Conservation (phyloP, 2,797 vertebrate genomes). For the Leucoraja ocellata region DNA sequence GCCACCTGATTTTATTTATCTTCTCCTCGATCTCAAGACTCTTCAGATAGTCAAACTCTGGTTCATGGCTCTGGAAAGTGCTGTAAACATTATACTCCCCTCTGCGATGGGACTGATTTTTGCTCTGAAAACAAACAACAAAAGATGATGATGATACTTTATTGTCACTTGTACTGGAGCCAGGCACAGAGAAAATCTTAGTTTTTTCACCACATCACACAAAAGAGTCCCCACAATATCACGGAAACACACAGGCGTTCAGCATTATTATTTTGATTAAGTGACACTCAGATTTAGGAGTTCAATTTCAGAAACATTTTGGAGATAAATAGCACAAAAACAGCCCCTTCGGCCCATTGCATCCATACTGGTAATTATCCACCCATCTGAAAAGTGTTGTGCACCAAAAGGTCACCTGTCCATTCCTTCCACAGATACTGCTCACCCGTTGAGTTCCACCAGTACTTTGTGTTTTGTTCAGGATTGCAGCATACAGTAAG, state of each 20-base stretch:
- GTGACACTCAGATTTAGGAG: not conserved
- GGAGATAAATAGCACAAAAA: too few species aligned
- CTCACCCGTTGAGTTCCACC: too few species aligned
- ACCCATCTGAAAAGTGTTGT: too few species aligned
- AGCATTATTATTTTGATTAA: not conserved
- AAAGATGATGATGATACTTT: not conserved
- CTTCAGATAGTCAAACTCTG: slow-evolving; percentile 96
- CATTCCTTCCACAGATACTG: too few species aligned
- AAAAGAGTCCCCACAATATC: not conserved
- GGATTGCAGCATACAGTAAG: too few species aligned
- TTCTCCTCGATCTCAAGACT: slow-evolving; percentile 95
- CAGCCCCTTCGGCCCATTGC: too few species aligned
- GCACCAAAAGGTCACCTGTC: too few species aligned
- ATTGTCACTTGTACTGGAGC: too few species aligned
- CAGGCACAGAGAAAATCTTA: too few species aligned
- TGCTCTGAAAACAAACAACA: slow-evolving; percentile 64
- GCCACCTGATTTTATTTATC: slow-evolving; percentile 97
- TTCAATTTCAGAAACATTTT: not conserved
- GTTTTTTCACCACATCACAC: too few species aligned
- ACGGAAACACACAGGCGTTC: not conserved
- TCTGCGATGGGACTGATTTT: slow-evolving; percentile 82
- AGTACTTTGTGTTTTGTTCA: too few species aligned
- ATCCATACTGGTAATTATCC: too few species aligned
- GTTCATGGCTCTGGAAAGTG: slow-evolving; percentile 97
- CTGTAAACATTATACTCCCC: slow-evolving; percentile 98